Base-by-base conservation (phyloP, 35 echinoderm and acorn worm genomes). In the Anneissia japonica region DNA sequence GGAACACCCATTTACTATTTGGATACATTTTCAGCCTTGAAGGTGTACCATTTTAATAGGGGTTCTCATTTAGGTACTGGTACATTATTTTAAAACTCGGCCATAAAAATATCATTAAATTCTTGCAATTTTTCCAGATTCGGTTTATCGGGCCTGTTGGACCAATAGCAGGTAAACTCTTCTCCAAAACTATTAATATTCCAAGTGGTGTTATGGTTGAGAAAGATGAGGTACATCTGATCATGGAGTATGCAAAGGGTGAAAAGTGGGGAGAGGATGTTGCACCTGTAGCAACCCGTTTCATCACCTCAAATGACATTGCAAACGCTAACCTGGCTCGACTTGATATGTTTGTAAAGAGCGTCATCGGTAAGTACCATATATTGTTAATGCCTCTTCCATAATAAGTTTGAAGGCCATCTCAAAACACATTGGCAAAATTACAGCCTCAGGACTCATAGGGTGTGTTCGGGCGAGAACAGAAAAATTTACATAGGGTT, bases 271-370 rank as follows among this genome's bases (percentile, higher is more conserved):
- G 96, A 4, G 77, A 80, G 29, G 34, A 75, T 16, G 81, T 86
- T 9, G 40, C 92, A 32, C 89, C 88, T 16, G 74, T 94, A 7
- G 96, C 96, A 0, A 99, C 96, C 9, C 79, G 92, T 5, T 94
- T 99, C 34, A 99, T 99, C 75, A 92, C 92, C 26, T 94, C 96
- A 21, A 85, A 99, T 76, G 96, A 99, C 32, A 79, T 81, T 29
- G 77, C 96, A 37, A 99, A 99, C 38, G 83, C 82, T 11, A 86
- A 91, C 29, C 75, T 99, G 86, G 87, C 81, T 36, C 31, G 46
- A 30, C 56, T 99, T 30, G 73, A 82, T 36, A 83, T 81, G 39
- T 92, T 99, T 79, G 76, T 89, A 0, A 72, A 73, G 6, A 91
- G 80, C 82, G 81, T 92, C 2, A 84, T 81, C 86, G 92, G 96